Evolutionary conservation across 1,140 invertebrate genomes (phyloP), one percentile per base, ranked within the genome.

Genomic region (Maniola jurtina): DNA sequence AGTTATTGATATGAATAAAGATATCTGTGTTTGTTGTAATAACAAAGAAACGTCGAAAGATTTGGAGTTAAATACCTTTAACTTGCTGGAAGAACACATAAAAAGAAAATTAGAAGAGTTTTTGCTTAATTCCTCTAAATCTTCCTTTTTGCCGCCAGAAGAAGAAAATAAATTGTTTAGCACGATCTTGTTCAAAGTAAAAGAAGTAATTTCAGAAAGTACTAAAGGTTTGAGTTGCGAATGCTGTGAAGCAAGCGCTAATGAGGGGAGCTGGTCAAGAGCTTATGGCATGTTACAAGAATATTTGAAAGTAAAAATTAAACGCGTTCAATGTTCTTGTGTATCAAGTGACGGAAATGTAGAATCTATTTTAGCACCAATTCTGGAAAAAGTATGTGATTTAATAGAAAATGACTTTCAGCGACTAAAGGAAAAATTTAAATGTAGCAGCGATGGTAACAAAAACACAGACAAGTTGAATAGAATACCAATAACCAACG

Each of bases 231-330:
- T 79, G 1, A 60, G 64, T 45, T 87, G 84, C 72, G 77, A 71
- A 57, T 86, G 80, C 70, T 55, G 57, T 14, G 47, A 66, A 48
- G 48, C 70, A 34, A 70, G 59, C 13, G n/a, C 59, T 35, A 54
- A 47, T 33, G 69, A 77, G 61, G 77, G 76, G 13, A 83, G 79
- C 64, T 88, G 88, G 84, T 73, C 79, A 34, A 80, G 86, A 66
- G 84, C 81, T 0, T 86, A 84, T 61, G 70, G 70, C 11, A 72
- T 89, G 66, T 68, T 89, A 56, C 75, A 87, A 77, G 86, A 90
- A 72, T 89, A 88, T 72, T 79, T 90, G 59, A 85, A 82, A 71
- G 74, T 80, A 10, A 90, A 90, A 84, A 83, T 90, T 45, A 77
- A 84, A 61, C 72, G 77, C 50, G 79, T 80, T 11, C 68, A 84